phyloP scores from a whole-genome alignment of 2,888 invertebrate genomes.

The Hipparchia semele region DNA sequence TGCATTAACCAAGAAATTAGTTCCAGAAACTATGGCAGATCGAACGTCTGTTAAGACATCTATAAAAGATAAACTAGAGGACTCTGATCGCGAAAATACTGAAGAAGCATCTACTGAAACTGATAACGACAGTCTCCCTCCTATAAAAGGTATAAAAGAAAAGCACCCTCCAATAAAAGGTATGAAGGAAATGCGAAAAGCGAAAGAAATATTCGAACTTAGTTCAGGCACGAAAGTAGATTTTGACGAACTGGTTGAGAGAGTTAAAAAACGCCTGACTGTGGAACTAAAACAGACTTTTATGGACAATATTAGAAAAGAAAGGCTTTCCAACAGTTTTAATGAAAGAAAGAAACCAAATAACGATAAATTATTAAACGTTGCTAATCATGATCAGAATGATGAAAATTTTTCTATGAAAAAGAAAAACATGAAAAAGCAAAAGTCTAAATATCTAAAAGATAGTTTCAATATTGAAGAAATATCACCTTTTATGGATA shows the following conservation, averaged over 20 bases:
- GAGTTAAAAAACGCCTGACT: slow-evolving; percentile 33
- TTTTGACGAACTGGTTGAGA: slow-evolving; percentile 36
- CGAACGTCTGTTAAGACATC: slow-evolving; percentile 9
- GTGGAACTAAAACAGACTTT: slow-evolving; percentile 27
- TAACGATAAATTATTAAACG: not conserved
- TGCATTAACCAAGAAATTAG: slow-evolving; percentile 29
- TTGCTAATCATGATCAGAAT: not conserved
- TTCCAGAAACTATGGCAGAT: slow-evolving; percentile 20
- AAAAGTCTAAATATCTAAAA: not conserved
- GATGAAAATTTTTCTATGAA: not conserved
- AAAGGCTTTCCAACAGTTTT: not conserved
- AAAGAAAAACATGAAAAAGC: not conserved
- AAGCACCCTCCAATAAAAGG: not conserved
- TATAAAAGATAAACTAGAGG: slow-evolving; percentile 8
- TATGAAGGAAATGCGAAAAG: slow-evolving; percentile 2
- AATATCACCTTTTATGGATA: slow-evolving; percentile 20
- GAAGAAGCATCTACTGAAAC: slow-evolving; percentile 18
- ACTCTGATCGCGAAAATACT: not conserved
- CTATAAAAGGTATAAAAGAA: slow-evolving; percentile 9
- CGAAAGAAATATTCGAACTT: not conserved
- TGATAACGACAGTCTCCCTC: not conserved
- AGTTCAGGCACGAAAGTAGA: slow-evolving; percentile 20
- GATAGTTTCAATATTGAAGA: slow-evolving; percentile 10
- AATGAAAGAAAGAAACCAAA: slow-evolving; percentile 6
- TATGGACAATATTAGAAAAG: not conserved